A percentile compares a stretch with the other conserved stretches of the same genome.
Conservation (phyloP, 1,140 invertebrate species). For the Fragariocoptes setiger region DNA sequence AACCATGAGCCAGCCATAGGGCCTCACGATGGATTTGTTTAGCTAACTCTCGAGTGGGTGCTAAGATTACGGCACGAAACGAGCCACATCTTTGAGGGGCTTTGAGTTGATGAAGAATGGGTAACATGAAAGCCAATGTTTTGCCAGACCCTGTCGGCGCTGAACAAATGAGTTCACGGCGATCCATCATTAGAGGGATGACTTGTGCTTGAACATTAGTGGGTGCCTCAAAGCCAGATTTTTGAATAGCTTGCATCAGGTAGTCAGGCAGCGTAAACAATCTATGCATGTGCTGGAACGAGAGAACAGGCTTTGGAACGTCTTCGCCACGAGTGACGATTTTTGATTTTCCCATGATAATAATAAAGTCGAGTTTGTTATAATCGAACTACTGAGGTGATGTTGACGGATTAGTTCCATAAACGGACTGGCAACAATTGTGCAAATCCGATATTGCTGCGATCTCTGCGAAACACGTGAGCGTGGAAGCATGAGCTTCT, state of each 20-base stretch:
- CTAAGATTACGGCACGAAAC: constrained; percentile 50
- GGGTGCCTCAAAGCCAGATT: constrained; percentile 38
- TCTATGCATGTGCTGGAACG: constrained; percentile 28
- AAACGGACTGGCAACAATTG: no score
- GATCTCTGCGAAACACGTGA: no score
- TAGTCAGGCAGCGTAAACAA: constrained; percentile 24
- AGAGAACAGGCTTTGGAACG: constrained; percentile 33
- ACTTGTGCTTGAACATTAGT: constrained; percentile 84
- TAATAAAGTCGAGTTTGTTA: no score
- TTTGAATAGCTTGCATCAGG: constrained; percentile 35
- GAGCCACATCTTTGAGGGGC: constrained; percentile 27
- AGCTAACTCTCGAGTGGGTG: constrained; percentile 69
- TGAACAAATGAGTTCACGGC: constrained; percentile 55
- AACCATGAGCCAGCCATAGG: constrained; percentile 32
- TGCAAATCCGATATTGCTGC: no score
- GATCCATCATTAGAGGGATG: constrained; percentile 45
- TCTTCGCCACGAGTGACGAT: constrained; percentile 39
- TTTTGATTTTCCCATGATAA: constrained; percentile 22
- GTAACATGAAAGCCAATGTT: constrained; percentile 7
- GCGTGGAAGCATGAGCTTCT: no score
- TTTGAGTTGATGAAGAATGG: constrained; percentile 10
- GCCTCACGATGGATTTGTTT: constrained; percentile 56
- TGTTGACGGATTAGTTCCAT: no score
- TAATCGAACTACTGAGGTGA: no score
- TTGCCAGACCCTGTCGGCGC: constrained; percentile 58